Conservation (phyloP, 2,888 invertebrate genomes). For the Ennomos fuscantarius region DNA sequence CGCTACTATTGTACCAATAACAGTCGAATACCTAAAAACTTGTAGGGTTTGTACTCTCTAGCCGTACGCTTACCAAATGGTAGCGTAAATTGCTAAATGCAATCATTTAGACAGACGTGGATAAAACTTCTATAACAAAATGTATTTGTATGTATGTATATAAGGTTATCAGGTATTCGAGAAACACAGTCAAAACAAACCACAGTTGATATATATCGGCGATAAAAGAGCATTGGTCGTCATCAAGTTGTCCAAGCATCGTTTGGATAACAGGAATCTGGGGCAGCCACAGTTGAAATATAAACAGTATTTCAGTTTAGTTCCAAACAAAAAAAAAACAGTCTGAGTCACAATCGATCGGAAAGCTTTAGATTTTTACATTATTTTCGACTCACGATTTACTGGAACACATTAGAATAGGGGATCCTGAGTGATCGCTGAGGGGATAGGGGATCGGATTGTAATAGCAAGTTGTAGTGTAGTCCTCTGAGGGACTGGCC, state of each 20-base stretch:
- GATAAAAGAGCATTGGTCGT: conserved; percentile 38
- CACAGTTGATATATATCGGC: conserved; percentile 28
- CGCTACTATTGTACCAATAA: too few species aligned
- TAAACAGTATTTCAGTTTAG: conserved; percentile 4
- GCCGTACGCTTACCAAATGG: too few species aligned
- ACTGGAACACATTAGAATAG: too few species aligned
- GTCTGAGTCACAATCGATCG: not conserved
- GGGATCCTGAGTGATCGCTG: too few species aligned
- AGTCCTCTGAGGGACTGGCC: too few species aligned
- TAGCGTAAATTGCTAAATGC: too few species aligned
- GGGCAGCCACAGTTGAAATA: conserved; percentile 31
- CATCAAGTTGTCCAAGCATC: conserved; percentile 43
- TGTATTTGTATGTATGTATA: not conserved
- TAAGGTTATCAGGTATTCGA: too few species aligned
- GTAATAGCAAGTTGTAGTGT: too few species aligned
- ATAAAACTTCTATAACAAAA: not conserved
- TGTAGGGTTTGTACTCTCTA: not conserved
- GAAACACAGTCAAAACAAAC: not conserved
- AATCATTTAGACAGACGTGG: not conserved
- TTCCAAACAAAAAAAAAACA: too few species aligned
- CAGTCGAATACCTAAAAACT: not conserved
- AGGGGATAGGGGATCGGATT: too few species aligned
- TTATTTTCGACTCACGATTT: too few species aligned
- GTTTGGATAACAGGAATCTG: conserved; percentile 40
- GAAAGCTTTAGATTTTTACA: too few species aligned